Conservation (phyloP, 2,113 vertebrate species). For the Cacatua alba region DNA sequence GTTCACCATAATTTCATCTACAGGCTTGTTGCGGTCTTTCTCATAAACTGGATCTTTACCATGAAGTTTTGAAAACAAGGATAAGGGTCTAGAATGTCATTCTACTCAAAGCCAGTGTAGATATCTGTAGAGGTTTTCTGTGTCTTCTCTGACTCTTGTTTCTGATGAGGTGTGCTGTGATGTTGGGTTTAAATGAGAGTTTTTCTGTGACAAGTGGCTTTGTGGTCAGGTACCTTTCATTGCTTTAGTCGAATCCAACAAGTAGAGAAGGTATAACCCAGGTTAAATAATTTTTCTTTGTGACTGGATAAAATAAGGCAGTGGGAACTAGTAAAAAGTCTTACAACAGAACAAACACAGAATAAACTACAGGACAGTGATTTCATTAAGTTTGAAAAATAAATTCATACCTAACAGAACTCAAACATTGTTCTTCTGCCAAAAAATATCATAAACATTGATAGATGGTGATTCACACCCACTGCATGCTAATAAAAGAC, state of each 20-base stretch:
- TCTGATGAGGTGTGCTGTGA: background rate
- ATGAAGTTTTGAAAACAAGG: background rate
- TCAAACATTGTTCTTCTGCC: background rate
- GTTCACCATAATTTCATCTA: accelerated
- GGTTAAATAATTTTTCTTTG: background rate
- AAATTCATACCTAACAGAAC: background rate
- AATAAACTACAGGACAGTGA: background rate
- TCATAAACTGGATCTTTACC: background rate
- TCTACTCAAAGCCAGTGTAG: background rate
- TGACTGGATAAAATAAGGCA: background rate
- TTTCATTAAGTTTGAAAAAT: background rate
- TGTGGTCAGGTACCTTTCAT: background rate
- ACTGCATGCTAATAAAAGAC: background rate
- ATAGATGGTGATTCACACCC: background rate
- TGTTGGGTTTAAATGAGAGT: background rate
- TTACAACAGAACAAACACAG: background rate
- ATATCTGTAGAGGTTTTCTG: background rate
- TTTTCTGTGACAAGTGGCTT: background rate
- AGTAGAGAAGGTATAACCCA: background rate
- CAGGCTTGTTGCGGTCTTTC: background rate
- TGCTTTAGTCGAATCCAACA: background rate
- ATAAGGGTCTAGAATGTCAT: background rate
- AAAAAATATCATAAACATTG: background rate
- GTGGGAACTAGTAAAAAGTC: background rate
- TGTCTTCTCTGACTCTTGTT: background rate